These are phyloP conservation scores for Trichechus manatus DNA, from an alignment of 2,113 vertebrate genomes.

Conservation along the genomic window DNA sequence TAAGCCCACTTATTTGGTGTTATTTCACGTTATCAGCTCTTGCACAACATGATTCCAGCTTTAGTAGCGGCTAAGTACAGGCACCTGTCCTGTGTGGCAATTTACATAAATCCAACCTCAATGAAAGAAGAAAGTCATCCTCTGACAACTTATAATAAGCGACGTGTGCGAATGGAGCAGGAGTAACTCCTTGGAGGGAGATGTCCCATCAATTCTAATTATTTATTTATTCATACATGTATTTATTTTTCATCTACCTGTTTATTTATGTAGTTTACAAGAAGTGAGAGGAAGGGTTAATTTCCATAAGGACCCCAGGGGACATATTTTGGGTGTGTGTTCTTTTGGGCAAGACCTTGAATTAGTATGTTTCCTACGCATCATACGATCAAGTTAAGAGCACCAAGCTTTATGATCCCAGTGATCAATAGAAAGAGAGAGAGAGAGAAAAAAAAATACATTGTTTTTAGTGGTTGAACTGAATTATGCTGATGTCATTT, in stretches of 20 bases:
- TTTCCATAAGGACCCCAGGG: slow-evolving; percentile 54
- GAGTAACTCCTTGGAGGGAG: neutral
- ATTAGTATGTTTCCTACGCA: slow-evolving; percentile 40
- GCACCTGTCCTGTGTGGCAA: slow-evolving; percentile 55
- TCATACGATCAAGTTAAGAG: slow-evolving; percentile 37
- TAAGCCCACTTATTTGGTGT: slow-evolving; percentile 70
- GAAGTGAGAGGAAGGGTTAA: slow-evolving; percentile 53
- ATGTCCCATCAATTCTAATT: neutral
- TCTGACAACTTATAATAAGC: neutral
- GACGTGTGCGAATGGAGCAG: neutral
- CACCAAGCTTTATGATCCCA: slow-evolving; percentile 19
- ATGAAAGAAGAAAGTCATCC: neutral
- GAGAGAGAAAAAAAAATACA: slow-evolving; percentile 21
- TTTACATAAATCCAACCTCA: slow-evolving; percentile 72
- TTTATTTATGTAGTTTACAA: neutral
- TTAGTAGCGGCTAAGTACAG: slow-evolving; percentile 67
- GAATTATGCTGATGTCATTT: slow-evolving; percentile 82
- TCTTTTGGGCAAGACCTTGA: slow-evolving; percentile 25
- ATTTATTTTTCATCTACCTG: neutral
- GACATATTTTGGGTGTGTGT: slow-evolving; percentile 37
- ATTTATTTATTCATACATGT: neutral
- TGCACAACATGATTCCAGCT: slow-evolving; percentile 66
- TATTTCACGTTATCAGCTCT: slow-evolving; percentile 80
- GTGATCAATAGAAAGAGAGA: slow-evolving; percentile 67
- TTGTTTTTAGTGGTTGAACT: slow-evolving; percentile 72